These are phyloP conservation scores for Halichoerus grypus DNA, from an alignment of 2,113 vertebrate species.

Conservation along the genomic window DNA sequence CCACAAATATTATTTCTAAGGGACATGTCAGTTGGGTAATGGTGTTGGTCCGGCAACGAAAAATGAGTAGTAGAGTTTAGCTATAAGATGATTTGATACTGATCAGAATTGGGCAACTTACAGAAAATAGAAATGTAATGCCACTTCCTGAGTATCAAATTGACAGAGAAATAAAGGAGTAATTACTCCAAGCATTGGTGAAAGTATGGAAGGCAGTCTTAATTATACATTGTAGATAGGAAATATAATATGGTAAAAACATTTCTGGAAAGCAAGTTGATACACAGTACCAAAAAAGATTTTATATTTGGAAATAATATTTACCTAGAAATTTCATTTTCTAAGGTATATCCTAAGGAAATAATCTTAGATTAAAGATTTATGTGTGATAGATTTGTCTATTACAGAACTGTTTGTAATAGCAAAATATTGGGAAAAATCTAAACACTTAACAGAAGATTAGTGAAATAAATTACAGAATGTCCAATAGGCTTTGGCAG, in stretches of 20 bases:
- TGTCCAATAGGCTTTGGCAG: not conserved
- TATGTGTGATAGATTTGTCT: constrained; percentile 31
- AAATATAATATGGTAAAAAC: constrained; percentile 22
- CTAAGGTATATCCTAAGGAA: not conserved
- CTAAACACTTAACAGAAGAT: not conserved
- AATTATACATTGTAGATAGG: not conserved
- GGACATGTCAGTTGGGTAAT: not conserved
- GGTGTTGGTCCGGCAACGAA: not conserved
- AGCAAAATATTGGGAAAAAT: not conserved
- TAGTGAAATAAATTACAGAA: constrained; percentile 49
- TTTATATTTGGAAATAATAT: constrained; percentile 33
- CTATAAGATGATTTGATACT: not conserved
- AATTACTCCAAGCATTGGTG: not conserved
- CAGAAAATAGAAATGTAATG: not conserved
- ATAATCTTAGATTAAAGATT: not conserved
- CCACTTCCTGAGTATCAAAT: not conserved
- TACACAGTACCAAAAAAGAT: not conserved
- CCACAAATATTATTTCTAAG: not conserved
- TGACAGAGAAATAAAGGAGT: not conserved
- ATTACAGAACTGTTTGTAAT: not conserved
- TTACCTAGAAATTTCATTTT: not conserved
- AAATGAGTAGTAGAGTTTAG: not conserved
- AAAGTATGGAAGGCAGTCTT: not conserved
- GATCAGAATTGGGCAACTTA: not conserved
- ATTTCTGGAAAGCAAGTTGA: constrained; percentile 31